Percentiles rank a stretch among this genome's conserved stretches.
Conservation (phyloP, 2,888 invertebrate species). For the Drosophila algonquin region DNA sequence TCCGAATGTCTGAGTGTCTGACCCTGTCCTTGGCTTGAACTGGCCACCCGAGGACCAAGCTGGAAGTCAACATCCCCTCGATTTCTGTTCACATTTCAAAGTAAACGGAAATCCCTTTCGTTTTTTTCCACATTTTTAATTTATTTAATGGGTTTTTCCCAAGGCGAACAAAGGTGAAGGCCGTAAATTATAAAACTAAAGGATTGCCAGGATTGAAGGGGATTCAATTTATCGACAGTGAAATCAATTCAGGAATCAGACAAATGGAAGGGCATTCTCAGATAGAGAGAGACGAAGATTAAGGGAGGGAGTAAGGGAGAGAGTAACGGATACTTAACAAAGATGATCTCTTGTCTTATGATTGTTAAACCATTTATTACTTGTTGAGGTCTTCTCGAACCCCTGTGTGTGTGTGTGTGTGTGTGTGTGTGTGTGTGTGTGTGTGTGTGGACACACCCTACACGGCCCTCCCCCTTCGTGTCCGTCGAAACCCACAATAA, state of each 20-base stretch:
- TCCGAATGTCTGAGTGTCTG: conserved; percentile 25
- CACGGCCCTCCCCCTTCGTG: background rate
- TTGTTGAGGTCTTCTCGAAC: background rate
- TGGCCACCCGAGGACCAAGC: conserved; percentile 15
- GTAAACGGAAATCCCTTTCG: conserved; percentile 14
- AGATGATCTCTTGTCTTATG: background rate
- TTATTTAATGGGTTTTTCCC: conserved; percentile 41
- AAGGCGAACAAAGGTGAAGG: conserved; percentile 16
- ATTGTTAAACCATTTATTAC: background rate
- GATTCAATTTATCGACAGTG: background rate
- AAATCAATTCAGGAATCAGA: background rate
- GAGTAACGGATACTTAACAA: background rate
- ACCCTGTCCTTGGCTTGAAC: conserved; percentile 33
- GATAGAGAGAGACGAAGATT: background rate
- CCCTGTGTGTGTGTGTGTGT: background rate
- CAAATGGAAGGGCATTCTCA: background rate
- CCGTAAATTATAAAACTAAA: conserved; percentile 32
- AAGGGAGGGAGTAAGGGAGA: background rate
- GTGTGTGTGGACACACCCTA: background rate
- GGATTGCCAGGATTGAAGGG: conserved; percentile 12
- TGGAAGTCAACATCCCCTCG: conserved; percentile 36
- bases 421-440: background rate
- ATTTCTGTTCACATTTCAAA: conserved; percentile 19
- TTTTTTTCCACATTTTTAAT: conserved; percentile 38
- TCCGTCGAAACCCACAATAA: background rate